phyloP scores from a whole-genome alignment of 2,113 vertebrate species.

The Rhinogobius similis region DNA sequence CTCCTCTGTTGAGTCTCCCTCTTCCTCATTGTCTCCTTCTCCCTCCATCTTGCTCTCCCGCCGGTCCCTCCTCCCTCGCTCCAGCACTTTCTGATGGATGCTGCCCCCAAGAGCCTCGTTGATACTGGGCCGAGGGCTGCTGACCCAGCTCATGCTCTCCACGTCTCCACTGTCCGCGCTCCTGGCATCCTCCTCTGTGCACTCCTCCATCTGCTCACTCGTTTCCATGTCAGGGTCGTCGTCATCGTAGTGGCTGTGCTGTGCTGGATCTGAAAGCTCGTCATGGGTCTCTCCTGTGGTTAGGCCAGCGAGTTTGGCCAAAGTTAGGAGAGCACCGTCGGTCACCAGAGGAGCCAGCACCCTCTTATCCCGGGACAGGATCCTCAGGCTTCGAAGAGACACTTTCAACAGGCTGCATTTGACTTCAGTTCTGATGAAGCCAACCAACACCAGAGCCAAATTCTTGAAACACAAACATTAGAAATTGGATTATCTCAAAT shows the following conservation, averaged over 20 bases:
- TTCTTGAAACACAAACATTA: slow-evolving; percentile 46
- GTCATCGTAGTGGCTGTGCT: slow-evolving; percentile 10
- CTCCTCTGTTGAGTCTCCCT: slow-evolving; percentile 42
- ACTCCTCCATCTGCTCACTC: slow-evolving; percentile 21
- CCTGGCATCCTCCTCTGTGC: slow-evolving; percentile 38
- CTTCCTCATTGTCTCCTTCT: slow-evolving; percentile 56
- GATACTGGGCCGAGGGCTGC: slow-evolving; percentile 58
- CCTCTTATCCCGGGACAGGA: slow-evolving; percentile 74
- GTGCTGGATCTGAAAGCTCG: slow-evolving; percentile 27
- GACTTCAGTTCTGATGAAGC: slow-evolving; percentile 56
- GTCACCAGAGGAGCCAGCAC: slow-evolving; percentile 68
- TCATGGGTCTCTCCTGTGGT: slow-evolving; percentile 32
- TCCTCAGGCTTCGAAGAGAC: slow-evolving; percentile 65
- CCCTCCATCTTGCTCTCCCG: slow-evolving; percentile 62
- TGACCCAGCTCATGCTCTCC: slow-evolving; percentile 43
- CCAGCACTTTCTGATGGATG: slow-evolving; percentile 56
- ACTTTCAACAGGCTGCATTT: slow-evolving; percentile 52
- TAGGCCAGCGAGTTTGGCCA: slow-evolving; percentile 67
- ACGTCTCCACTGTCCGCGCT: slow-evolving; percentile 46
- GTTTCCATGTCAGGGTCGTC: slow-evolving; percentile 17
- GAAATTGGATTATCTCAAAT: neutral
- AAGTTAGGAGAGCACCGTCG: slow-evolving; percentile 60
- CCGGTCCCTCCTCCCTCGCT: slow-evolving; percentile 69
- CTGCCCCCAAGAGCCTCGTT: slow-evolving; percentile 42
- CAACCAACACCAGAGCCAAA: slow-evolving; percentile 63